Evolutionary conservation across 2,113 vertebrate species (phyloP), one percentile per base, ranked within the genome.

Genomic region (Phylloscopus trochilus): DNA sequence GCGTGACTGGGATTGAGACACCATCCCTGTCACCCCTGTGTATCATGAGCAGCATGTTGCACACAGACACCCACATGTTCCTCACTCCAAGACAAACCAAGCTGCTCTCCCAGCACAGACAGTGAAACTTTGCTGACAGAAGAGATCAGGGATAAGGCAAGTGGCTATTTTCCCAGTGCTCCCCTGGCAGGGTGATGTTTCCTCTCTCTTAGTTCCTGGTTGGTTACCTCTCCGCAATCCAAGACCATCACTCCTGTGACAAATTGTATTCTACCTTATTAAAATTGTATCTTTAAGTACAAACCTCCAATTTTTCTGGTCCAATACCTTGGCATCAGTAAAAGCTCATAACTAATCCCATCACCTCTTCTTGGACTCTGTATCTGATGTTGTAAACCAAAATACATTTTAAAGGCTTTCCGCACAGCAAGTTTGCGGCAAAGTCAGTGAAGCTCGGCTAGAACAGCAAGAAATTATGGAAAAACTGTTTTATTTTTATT

Each of bases 401-500:
- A 94, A 70, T 3, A 85, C 13, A 49, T 66, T 84, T 90, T 83
- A 80, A 84, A 95, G 78, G 43, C 35, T 84, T 95, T 94, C 47
- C 23, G 12, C 60, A 81, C 56, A 84, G 69, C 30, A 33, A 33
- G 35, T 79, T 89, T 70, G 53, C 37, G 88, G 69, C 10, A 4
- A 94, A 94, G 78, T 80, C 70, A 83, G 28, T 31, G 75, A 93
- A 89, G 66, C 86, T 89, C 85, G 81, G 41, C 79, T 10, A 79
- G 63, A 90, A 83, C 10, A 91, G 37, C 39, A 87, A 83, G 44
- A 95, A 96, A 75, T 92, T 90, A 92, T 69, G 27, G 39, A 43
- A 95, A 91, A 95, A 83, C 8, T 62, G 37, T 7, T 92, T 27
- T 64, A 51, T 77, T 95, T 95, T 96, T 86, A 88, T 31, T 87